Conservation (phyloP, 2,888 invertebrate species). For the Zelleria hepariella region DNA sequence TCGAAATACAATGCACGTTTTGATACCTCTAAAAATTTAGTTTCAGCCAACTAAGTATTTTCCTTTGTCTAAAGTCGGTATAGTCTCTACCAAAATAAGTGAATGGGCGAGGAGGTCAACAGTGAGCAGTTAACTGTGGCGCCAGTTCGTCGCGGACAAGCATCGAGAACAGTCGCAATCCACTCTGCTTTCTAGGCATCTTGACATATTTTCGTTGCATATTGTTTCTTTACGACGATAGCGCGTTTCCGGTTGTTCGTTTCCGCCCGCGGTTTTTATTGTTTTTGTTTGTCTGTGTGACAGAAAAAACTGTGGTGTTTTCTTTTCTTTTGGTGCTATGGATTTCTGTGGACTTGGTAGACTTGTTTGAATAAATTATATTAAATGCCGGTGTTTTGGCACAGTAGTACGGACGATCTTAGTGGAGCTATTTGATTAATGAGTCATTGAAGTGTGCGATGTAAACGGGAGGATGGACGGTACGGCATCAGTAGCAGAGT, state of each 20-base stretch:
- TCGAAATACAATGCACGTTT: not conserved
- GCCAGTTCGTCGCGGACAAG: slow-evolving; percentile 36
- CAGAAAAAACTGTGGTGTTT: not conserved
- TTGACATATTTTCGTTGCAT: not conserved
- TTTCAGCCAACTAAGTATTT: not conserved
- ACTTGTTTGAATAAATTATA: too few relatives aligned
- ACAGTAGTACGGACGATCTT: slow-evolving; percentile 31
- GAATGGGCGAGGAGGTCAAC: slow-evolving; percentile 47
- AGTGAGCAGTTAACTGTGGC: slow-evolving; percentile 20
- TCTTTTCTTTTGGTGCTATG: not conserved
- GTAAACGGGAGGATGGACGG: slow-evolving; percentile 61
- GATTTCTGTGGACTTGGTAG: not conserved
- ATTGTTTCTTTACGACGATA: not conserved
- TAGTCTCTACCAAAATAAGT: slow-evolving; percentile 19
- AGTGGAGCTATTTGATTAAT: slow-evolving; percentile 36
- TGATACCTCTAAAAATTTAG: not conserved
- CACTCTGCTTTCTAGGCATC: not conserved
- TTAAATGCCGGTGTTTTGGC: slow-evolving; percentile 40
- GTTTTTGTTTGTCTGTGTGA: not conserved
- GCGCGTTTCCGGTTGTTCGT: not conserved
- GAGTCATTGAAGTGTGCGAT: slow-evolving; percentile 55
- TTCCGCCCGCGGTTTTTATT: not conserved
- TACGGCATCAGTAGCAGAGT: slow-evolving; percentile 37
- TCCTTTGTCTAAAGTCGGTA: not conserved
- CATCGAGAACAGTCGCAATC: slow-evolving; percentile 31